Percentiles rank a stretch among this genome's conserved stretches.
These are phyloP conservation scores for Terrapene triunguis DNA, from an alignment of 2,113 vertebrate species.

Conservation along the genomic window DNA sequence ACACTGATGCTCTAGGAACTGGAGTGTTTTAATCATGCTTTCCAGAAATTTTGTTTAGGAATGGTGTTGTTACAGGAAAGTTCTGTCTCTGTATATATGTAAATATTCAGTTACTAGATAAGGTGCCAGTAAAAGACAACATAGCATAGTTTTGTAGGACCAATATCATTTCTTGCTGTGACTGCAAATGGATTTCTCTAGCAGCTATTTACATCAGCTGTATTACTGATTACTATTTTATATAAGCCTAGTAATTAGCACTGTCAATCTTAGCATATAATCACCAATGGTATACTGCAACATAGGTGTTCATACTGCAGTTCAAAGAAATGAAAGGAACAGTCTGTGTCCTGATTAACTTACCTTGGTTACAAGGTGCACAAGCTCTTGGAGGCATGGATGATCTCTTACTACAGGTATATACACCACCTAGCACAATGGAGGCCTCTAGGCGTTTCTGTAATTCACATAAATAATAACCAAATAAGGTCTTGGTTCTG, in stretches of 20 bases:
- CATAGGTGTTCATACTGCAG: background rate
- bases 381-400: rapidly evolving
- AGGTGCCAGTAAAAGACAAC: background rate
- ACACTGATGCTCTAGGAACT: background rate
- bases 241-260: background rate
- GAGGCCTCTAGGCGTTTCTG: no score
- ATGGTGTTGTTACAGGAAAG: background rate
- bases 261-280: background rate
- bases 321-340: background rate
- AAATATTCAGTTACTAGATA: background rate
- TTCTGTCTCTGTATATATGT: background rate
- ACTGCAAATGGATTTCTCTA: background rate
- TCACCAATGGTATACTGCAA: background rate
- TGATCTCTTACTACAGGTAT: background rate
- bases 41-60: background rate
- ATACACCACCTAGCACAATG: background rate
- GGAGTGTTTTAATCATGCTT: background rate
- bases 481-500: background rate
- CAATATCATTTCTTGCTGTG: background rate
- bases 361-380: background rate
- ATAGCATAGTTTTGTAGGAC: background rate
- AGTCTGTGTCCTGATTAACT: background rate
- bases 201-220: background rate
- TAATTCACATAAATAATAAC: background rate
- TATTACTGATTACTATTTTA: background rate